A percentile compares a stretch with the other conserved stretches of the same genome.
Conservation (phyloP, 2,797 vertebrate species). For the Steatocranus sp. region DNA sequence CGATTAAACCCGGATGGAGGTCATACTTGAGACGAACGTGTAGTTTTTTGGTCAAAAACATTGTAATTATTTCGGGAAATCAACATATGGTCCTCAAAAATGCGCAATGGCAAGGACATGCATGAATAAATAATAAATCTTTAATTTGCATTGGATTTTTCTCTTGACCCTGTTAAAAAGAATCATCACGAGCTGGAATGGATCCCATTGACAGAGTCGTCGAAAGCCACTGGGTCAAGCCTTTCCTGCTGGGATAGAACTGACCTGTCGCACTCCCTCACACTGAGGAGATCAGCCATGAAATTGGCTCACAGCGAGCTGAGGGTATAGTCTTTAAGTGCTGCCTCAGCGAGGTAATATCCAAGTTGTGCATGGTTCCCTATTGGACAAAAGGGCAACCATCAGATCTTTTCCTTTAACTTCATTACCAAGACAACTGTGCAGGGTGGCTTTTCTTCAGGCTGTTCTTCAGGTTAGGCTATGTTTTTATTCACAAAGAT, state of each 20-base stretch:
- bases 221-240: constrained; percentile 22
- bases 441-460: not conserved
- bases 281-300: constrained; percentile 68
- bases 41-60: not conserved
- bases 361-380: constrained; percentile 6
- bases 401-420: constrained; percentile 7
- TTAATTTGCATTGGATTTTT: constrained; percentile 43
- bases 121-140: constrained; percentile 31
- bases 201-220: constrained; percentile 28
- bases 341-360: constrained; percentile 23
- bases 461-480: not conserved
- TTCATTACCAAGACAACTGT: constrained; percentile 21
- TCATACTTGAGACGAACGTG: not conserved
- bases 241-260: constrained; percentile 55
- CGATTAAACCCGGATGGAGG: not conserved
- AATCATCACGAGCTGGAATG: constrained; percentile 23
- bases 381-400: constrained; percentile 14
- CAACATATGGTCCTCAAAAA: not conserved
- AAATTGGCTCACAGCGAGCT: constrained; percentile 64
- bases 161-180: constrained; percentile 53
- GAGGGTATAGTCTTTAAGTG: constrained; percentile 60
- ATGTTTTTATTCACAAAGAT: not conserved
- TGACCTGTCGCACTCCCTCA: constrained; percentile 50
- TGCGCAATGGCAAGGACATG: constrained; percentile 15
- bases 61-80: not conserved